Evolutionary conservation across 2,888 invertebrate species (phyloP), one percentile per base, ranked within the genome.

Genomic region (Atrina japonica): DNA sequence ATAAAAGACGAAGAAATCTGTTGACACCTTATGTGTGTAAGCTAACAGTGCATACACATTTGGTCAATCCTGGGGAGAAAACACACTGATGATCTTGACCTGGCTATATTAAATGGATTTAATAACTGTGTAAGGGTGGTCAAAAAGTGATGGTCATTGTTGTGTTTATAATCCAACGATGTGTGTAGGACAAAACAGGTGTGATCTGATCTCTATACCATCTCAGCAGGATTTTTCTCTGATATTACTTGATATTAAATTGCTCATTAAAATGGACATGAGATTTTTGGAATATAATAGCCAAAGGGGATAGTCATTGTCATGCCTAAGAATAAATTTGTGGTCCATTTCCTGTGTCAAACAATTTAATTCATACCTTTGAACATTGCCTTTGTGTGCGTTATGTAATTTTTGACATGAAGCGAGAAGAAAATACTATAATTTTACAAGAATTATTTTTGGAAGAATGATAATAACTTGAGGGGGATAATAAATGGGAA

Each of bases 221-320:
- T 61, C 71, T 58, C 71, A 30, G 59, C 63, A 30, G 66, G 64
- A 41, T 43, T 21, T 49, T 49, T n/a, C 40, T 9, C 45, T 41
- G 61, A 72, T 72, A 72, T 72, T 56, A 58, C 67, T 67, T 61
- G 66, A 67, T 67, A 72, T 72, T 52, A 72, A 71, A 72, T 58
- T 72, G 66, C 58, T 72, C 71, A 72, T 72, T 72, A 72, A 63
- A 53, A 21, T 64, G 63, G 67, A 67, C 71, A 72, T 59, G 71
- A 58, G 71, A 72, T 67, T 61, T 70, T 67, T 64, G 40, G 63
- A 67, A 56, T 67, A 72, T 72, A 72, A 72, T 72, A 64, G 71
- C 58, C 45, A 52, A 52, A 61, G 66, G 61, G 61, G 47, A 47
- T 45, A 14, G 27, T 27, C 35, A 60, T 67, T 67, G 67, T 60